Evolutionary conservation across 2,113 vertebrate genomes (phyloP).

Genomic region (Ailuropoda melanoleuca): DNA sequence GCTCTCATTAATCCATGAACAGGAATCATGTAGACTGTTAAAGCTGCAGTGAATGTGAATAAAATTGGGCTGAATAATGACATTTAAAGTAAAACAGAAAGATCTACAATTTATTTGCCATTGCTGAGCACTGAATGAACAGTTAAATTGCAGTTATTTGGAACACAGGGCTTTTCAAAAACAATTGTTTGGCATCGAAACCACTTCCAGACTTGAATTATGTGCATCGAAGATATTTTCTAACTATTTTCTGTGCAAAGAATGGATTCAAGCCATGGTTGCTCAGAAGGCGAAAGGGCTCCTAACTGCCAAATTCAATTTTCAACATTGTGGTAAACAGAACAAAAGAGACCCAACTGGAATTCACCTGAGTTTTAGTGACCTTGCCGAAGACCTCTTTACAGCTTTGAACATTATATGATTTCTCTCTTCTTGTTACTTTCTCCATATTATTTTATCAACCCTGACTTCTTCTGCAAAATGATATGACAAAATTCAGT

Average conservation of each 20-base stretch:
- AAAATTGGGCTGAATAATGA: slow-evolving; percentile 66
- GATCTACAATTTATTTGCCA: slow-evolving; percentile 64
- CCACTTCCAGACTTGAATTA: slow-evolving; percentile 65
- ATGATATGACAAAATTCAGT: slow-evolving; percentile 15
- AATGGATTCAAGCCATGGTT: slow-evolving; percentile 48
- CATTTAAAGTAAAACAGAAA: slow-evolving; percentile 71
- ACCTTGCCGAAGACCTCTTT: neutral
- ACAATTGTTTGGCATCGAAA: slow-evolving; percentile 57
- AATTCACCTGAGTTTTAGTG: slow-evolving; percentile 51
- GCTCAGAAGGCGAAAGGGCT: slow-evolving; percentile 36
- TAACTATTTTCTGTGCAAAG: neutral
- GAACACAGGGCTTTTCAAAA: slow-evolving; percentile 62
- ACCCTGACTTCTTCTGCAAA: slow-evolving; percentile 39
- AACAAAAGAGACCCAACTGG: slow-evolving; percentile 43
- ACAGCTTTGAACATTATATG: slow-evolving; percentile 30
- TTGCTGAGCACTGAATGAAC: slow-evolving; percentile 54
- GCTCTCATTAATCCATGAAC: slow-evolving; percentile 60
- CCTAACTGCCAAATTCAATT: slow-evolving; percentile 51
- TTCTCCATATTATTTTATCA: slow-evolving; percentile 58
- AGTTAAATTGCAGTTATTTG: slow-evolving; percentile 70
- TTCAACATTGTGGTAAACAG: neutral
- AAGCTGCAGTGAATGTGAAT: slow-evolving; percentile 59
- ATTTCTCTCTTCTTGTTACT: slow-evolving; percentile 21
- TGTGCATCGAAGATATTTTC: slow-evolving; percentile 31
- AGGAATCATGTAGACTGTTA: slow-evolving; percentile 57